A percentile compares a stretch with the other conserved stretches of the same genome.
Conservation (phyloP, 2,888 invertebrate genomes). For the Drosophila mercatorum region DNA sequence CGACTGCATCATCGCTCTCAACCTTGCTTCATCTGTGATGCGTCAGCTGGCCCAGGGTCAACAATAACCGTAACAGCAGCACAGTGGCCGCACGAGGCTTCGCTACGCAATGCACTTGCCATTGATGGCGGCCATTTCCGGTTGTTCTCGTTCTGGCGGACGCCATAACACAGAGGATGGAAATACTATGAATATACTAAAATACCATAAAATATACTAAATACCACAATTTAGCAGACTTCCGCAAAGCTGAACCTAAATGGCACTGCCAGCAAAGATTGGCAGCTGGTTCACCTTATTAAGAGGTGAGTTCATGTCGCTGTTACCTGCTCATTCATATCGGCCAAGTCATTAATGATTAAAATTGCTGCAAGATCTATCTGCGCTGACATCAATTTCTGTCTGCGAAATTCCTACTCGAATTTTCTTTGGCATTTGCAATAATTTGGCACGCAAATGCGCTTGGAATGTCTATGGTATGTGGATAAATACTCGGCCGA, state of each 20-base stretch:
- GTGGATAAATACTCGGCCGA: not conserved
- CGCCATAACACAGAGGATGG: not conserved
- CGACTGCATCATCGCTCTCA: slow-evolving; percentile 30
- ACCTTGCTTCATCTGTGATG: slow-evolving; percentile 46
- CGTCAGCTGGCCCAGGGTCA: slow-evolving; percentile 54
- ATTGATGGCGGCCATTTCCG: slow-evolving; percentile 37
- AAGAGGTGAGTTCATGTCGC: not conserved
- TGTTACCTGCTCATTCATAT: not conserved
- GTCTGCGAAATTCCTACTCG: slow-evolving; percentile 9
- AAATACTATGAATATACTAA: not conserved
- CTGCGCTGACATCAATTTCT: not conserved
- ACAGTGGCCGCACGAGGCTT: slow-evolving; percentile 6
- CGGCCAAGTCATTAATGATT: not conserved
- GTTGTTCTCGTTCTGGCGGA: not conserved
- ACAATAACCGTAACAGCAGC: slow-evolving; percentile 1
- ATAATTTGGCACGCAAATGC: slow-evolving; percentile 12
- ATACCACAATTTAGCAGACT: not conserved
- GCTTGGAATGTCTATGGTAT: slow-evolving; percentile 17
- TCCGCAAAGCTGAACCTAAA: not conserved
- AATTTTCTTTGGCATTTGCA: slow-evolving; percentile 1
- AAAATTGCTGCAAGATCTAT: not conserved
- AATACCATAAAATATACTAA: too few species aligned
- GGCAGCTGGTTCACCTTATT: too few species aligned
- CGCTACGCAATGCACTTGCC: slow-evolving; percentile 14
- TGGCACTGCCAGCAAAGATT: too few species aligned